These are phyloP conservation scores for Sebastes matsubarae DNA, from an alignment of 2,797 vertebrate genomes.

Conservation along the genomic window DNA sequence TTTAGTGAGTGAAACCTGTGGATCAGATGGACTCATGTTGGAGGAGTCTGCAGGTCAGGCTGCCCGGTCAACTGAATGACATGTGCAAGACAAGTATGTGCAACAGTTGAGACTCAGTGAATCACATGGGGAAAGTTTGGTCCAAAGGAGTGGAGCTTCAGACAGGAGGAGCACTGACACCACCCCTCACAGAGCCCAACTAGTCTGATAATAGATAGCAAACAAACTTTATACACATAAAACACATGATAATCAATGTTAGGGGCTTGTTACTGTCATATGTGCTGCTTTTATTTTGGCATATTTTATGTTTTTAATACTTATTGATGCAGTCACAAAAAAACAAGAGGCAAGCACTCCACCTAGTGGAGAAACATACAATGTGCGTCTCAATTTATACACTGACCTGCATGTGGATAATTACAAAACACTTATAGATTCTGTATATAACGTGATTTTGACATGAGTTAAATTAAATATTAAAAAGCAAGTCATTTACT, in stretches of 20 bases:
- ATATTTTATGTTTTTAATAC: not conserved
- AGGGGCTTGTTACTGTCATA: not conserved
- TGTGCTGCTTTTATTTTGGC: not conserved
- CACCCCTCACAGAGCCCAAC: not conserved
- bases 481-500: not conserved
- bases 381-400: not conserved
- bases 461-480: not conserved
- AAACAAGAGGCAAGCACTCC: constrained; percentile 30
- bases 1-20: not conserved
- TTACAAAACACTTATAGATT: not conserved
- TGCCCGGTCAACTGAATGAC: constrained; percentile 26
- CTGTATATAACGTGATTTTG: not conserved
- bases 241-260: not conserved
- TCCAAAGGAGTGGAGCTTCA: constrained; percentile 44
- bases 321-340: not conserved
- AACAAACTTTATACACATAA: not conserved
- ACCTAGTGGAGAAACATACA: constrained; percentile 47
- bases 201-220: not conserved
- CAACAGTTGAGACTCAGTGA: constrained; percentile 35
- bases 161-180: constrained; percentile 26
- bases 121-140: constrained; percentile 44
- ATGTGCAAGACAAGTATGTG: not conserved
- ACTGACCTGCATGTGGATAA: not conserved
- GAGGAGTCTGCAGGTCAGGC: constrained; percentile 20
- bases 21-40: constrained; percentile 49